Base-by-base conservation (phyloP, 2,113 vertebrate genomes). In the Pseudolaguvia tuberculata region DNA sequence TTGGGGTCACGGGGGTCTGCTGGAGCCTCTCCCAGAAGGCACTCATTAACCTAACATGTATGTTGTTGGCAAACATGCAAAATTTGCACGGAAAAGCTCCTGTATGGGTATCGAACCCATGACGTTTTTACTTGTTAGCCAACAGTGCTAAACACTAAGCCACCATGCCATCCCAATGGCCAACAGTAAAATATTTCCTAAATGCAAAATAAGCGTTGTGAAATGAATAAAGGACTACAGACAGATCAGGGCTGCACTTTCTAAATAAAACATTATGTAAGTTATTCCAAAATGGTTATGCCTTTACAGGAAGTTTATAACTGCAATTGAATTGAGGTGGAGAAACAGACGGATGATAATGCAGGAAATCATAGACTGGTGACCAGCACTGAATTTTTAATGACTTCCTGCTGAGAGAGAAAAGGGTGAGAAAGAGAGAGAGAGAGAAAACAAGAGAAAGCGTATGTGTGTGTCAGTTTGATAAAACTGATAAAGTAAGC, bases 321-420 rank as follows among this genome's bases (percentile, higher is more conserved):
- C 15, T 53, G 18, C 62, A 77, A 63, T 42, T 35, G 75, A 70
- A 55, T n/a, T 62, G 47, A 62, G 55, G 35, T 14, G 23, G 17
- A 45, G 56, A 75, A 53, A 66, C 25, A 53, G 45, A 25, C 18
- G 35, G 58, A 29, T 56, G 47, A 15, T 72, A 75, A 81, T 75
- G 55, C n/a, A 6, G 62, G 68, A 70, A 71, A 70, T 70, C 68
- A 35, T 72, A 78, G 58, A 67, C 67, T 68, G n/a, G 58, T 68
- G 63, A 45, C 66, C 48, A 23, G 55, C 63, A 74, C 20, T 81
- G 80, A 78, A 81, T 78, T 78, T 78, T 81, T 81, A 79, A 81
- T 53, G 55, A 70, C 48, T 31, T 18, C 69, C 50, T 45, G 77
- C 77, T 73, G 67, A 42, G 71, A 58, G 51, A 21, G 45, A 31